A percentile compares a stretch with the other conserved stretches of the same genome.
These are phyloP conservation scores for Poeciliopsis gracilis DNA, from an alignment of 2,797 vertebrate genomes.

Conservation along the genomic window DNA sequence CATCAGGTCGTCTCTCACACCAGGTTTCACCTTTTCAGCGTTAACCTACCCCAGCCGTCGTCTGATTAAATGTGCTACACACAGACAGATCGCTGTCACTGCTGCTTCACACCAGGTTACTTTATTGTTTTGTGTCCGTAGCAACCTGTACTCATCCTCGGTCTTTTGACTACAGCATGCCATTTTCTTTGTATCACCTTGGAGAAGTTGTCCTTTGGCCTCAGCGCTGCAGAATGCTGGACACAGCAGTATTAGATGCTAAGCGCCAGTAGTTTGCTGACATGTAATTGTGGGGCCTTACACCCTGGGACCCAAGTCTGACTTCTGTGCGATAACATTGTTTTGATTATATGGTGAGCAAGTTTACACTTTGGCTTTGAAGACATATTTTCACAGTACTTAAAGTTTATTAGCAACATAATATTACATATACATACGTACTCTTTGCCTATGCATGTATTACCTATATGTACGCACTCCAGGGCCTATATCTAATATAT, in stretches of 20 bases:
- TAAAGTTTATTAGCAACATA: background rate
- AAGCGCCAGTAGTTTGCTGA: background rate
- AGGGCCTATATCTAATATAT: no score
- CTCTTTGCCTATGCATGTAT: background rate
- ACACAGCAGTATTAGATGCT: background rate
- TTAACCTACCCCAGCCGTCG: background rate
- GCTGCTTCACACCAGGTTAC: background rate
- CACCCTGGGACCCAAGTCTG: background rate
- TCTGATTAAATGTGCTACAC: background rate
- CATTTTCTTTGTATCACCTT: background rate
- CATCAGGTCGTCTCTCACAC: background rate
- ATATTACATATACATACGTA: background rate
- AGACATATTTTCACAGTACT: background rate
- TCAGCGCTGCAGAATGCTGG: background rate
- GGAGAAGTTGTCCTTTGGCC: background rate
- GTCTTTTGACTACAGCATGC: background rate
- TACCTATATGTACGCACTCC: background rate
- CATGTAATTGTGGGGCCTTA: background rate
- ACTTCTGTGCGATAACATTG: conserved; percentile 2
- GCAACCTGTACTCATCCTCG: background rate
- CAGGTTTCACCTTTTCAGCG: background rate
- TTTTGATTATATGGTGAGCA: background rate
- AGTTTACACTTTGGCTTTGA: background rate
- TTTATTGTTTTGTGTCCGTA: background rate
- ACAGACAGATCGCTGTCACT: background rate